Percentiles rank a stretch among this genome's conserved stretches.
These are phyloP conservation scores for Drosophila niveifrons DNA, from an alignment of 2,888 invertebrate species.

Conservation along the genomic window DNA sequence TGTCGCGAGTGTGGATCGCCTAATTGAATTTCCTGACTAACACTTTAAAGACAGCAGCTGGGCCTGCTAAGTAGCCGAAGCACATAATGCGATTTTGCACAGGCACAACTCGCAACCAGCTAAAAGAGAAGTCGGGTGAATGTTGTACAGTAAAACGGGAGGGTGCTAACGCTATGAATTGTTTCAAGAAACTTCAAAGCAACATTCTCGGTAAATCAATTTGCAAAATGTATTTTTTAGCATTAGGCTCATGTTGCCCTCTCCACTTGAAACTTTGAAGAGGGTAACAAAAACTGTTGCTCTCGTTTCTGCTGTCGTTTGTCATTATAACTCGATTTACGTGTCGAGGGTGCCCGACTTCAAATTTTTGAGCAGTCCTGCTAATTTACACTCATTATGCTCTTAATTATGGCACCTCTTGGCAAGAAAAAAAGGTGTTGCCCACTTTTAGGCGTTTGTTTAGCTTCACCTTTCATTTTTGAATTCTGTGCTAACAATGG, in stretches of 20 bases:
- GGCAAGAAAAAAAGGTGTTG: constrained; percentile 40
- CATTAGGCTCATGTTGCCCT: constrained; percentile 55
- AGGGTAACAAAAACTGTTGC: constrained; percentile 21
- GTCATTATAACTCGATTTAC: constrained; percentile 70
- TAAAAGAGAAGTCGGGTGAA: constrained; percentile 41
- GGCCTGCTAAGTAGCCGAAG: constrained; percentile 26
- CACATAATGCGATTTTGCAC: constrained; percentile 63
- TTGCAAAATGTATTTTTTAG: constrained; percentile 65
- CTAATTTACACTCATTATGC: constrained; percentile 69
- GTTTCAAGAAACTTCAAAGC: constrained; percentile 69
- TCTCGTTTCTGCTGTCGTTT: constrained; percentile 36
- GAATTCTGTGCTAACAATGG: background rate
- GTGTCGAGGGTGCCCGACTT: constrained; percentile 3
- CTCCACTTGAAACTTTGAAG: constrained; percentile 21
- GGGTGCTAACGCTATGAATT: constrained; percentile 16
- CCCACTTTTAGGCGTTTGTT: constrained; percentile 41
- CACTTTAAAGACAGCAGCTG: constrained; percentile 64
- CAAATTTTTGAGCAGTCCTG: constrained; percentile 51
- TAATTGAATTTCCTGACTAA: constrained; percentile 61
- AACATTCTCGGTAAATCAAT: constrained; percentile 71
- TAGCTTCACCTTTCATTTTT: background rate
- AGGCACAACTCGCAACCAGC: constrained; percentile 25
- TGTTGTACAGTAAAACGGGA: constrained; percentile 19
- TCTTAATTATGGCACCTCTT: constrained; percentile 60
- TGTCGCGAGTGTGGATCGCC: constrained; percentile 20